Percentiles rank a stretch among this genome's conserved stretches.
phyloP scores from a whole-genome alignment of 2,797 vertebrate genomes.

The Melanotaenia boesemani region DNA sequence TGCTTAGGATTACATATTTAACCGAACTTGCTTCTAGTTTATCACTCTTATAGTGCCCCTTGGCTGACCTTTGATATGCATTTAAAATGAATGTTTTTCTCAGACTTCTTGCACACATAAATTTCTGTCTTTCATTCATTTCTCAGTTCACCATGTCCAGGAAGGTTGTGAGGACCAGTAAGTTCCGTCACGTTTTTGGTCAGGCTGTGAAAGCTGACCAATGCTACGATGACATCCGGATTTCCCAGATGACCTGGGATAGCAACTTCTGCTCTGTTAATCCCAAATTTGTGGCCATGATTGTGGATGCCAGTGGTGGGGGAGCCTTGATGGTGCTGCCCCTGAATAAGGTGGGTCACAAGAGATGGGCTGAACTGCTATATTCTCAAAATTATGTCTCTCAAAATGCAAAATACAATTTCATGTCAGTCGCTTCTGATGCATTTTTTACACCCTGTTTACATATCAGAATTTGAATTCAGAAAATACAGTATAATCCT shows the following conservation, averaged over 20 bases:
- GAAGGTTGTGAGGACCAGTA: constrained; percentile 91
- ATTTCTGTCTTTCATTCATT: neutral
- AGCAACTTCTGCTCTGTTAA: constrained; percentile 93
- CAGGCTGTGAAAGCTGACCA: constrained; percentile 90
- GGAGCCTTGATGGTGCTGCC: constrained; percentile 93
- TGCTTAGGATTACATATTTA: no score
- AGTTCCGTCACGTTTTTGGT: constrained; percentile 94
- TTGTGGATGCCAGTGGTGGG: constrained; percentile 92
- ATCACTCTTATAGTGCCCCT: no score
- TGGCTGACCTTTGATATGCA: neutral
- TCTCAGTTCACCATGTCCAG: constrained; percentile 86
- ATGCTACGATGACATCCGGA: constrained; percentile 93
- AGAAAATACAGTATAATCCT: no score
- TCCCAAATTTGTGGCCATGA: constrained; percentile 93
- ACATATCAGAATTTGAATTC: constrained; percentile 19
- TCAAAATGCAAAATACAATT: constrained; percentile 12
- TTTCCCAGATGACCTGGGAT: constrained; percentile 96
- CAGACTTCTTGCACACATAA: neutral
- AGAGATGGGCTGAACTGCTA: neutral
- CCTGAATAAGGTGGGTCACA: constrained; percentile 85
- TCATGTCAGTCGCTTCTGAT: constrained; percentile 3
- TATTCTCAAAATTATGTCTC: neutral
- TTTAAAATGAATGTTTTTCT: constrained; percentile 4
- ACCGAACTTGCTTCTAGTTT: no score
- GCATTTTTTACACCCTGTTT: neutral